Evolutionary conservation across 2,797 vertebrate genomes (phyloP).

Genomic region (Poecilia wingei): DNA sequence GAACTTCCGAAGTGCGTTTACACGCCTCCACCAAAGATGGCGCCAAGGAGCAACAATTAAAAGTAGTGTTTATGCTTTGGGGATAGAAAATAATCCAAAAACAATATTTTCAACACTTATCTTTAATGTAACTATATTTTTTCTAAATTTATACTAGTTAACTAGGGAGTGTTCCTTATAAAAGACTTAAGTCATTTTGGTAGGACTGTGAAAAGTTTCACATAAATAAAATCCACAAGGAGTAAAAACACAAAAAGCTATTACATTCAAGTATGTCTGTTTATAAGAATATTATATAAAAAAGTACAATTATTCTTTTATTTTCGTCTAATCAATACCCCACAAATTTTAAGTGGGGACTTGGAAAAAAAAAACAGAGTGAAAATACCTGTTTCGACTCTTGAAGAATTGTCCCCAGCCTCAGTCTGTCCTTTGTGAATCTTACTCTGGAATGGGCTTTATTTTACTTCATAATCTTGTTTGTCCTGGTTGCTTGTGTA

Average conservation of each 20-base stretch:
- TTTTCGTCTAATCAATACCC: background rate
- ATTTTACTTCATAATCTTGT: background rate
- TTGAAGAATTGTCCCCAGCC: background rate
- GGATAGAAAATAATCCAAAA: background rate
- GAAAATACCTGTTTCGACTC: background rate
- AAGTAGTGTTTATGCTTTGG: background rate
- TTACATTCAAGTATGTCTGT: background rate
- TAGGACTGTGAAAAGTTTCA: background rate
- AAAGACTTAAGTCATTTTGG: background rate
- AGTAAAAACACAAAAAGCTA: background rate
- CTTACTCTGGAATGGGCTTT: background rate
- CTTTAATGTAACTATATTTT: background rate
- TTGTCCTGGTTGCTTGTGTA: background rate
- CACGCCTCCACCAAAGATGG: constrained; percentile 20
- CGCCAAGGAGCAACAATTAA: background rate
- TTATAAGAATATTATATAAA: background rate
- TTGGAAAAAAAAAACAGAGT: background rate
- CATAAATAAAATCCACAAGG: background rate
- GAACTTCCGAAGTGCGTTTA: constrained; percentile 3
- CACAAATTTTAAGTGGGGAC: background rate
- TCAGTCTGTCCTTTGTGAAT: background rate
- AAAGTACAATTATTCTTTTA: background rate
- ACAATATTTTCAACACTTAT: background rate
- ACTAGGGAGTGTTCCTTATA: background rate
- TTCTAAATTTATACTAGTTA: background rate